These are phyloP conservation scores for Tachina fera DNA, from an alignment of 2,888 invertebrate genomes.

Conservation along the genomic window DNA sequence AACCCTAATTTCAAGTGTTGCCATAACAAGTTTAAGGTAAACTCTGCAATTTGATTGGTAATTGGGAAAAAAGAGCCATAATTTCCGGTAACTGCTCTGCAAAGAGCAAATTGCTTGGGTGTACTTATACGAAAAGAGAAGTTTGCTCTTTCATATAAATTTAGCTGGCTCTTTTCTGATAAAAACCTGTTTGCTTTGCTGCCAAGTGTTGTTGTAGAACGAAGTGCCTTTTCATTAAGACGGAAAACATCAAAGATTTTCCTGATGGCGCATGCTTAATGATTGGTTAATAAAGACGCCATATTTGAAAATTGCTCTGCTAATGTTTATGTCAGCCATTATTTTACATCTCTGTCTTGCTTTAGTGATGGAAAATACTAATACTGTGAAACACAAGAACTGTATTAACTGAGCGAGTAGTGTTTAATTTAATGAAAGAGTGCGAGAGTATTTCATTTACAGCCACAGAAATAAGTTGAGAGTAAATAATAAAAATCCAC, in stretches of 20 bases:
- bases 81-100: background rate
- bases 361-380: constrained; percentile 2
- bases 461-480: constrained; percentile 52
- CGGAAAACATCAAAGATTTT: constrained; percentile 66
- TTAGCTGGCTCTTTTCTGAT: constrained; percentile 10
- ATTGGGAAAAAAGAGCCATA: constrained; percentile 19
- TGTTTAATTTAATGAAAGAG: background rate
- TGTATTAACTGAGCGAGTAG: constrained; percentile 62
- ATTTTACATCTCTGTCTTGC: constrained; percentile 64
- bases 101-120: constrained; percentile 19
- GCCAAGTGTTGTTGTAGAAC: constrained; percentile 48
- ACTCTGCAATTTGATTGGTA: constrained; percentile 69
- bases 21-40: constrained; percentile 44
- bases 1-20: constrained; percentile 71
- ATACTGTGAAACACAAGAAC: background rate
- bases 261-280: constrained; percentile 81
- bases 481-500: constrained; percentile 17
- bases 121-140: constrained; percentile 22
- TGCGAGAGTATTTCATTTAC: background rate
- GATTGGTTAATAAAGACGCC: constrained; percentile 83
- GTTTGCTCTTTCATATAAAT: background rate
- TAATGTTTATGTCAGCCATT: constrained; percentile 73
- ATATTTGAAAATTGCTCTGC: constrained; percentile 81
- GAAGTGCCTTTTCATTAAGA: constrained; percentile 63
- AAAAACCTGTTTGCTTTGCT: constrained; percentile 68